Evolutionary conservation across 2,113 vertebrate genomes (phyloP), one percentile per base, ranked within the genome.

Genomic region (Sisor rabdophorus): DNA sequence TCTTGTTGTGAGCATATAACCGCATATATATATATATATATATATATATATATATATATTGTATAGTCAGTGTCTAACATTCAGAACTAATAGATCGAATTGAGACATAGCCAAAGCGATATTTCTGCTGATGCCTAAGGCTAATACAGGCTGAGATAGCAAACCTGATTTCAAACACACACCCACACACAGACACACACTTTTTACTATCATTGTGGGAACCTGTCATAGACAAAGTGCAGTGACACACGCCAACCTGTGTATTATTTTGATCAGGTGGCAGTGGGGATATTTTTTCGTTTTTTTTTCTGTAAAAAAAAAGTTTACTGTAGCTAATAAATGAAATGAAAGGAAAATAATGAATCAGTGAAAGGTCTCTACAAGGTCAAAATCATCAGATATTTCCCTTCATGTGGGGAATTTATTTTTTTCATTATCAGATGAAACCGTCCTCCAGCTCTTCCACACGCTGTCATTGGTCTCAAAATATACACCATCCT

Each of bases 161-260:
- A 73, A 60, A 48, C 52, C 69, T 64, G 15, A 61, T 73, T 79
- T 44, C 11, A 47, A 11, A 52, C 50, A 52, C 50, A 52, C 50
- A 52, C 50, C 12, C 50, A 52, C 50, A 16, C 50, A 19, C 50
- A 19, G 13, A 52, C 50, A 52, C 17, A 52, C 17, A 52, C 13
- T 47, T 50, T 50, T 11, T 50, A 50, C 15, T 50, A 11, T 50
- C 11, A 13, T 11, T 40, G 32, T 63, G 60, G 36, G 11, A 11
- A 63, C 32, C 17, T 63, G 28, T 40, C 30, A 20, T 36, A 36
- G 30, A 20, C 60, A 20, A 19, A 65, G 22, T 22, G 20, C 36
- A 44, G 7, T 22, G 12, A 8, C 22, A 40, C 28, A 63, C 1
- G 36, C 36, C 40, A 64, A 64, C 10, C 36, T 64, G 36, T 64